Evolutionary conservation across 2,888 invertebrate species (phyloP).

Genomic region (Yponomeuta sedellus): DNA sequence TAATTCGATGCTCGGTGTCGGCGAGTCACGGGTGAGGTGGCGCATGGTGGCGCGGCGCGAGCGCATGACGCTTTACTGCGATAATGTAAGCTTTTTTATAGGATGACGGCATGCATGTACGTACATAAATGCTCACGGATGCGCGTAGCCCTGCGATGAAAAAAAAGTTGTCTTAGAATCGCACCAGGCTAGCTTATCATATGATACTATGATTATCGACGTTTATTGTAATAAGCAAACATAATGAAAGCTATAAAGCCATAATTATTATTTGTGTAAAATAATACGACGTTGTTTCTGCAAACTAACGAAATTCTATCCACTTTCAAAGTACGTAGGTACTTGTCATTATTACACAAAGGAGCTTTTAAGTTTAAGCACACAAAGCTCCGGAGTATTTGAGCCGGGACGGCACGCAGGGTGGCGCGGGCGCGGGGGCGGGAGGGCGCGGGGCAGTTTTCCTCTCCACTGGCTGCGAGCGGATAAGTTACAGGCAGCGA

Average conservation of each 20-base stretch:
- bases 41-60: slow-evolving; percentile 16
- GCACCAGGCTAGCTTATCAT: not conserved
- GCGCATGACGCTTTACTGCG: slow-evolving; percentile 1
- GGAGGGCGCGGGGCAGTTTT: slow-evolving; percentile 9
- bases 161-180: not conserved
- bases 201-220: not conserved
- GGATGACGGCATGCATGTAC: slow-evolving; percentile 1
- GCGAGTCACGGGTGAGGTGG: slow-evolving; percentile 17
- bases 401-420: not conserved
- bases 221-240: not conserved
- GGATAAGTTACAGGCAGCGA: slow-evolving; percentile 4
- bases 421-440: not conserved
- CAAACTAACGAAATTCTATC: slow-evolving; percentile 1
- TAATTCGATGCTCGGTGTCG: slow-evolving; percentile 16
- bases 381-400: slow-evolving; percentile 8
- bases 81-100: slow-evolving; percentile 9
- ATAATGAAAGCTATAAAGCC: not conserved
- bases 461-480: slow-evolving; percentile 12
- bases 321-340: slow-evolving; percentile 4
- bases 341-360: slow-evolving; percentile 12
- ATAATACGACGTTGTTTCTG: not conserved
- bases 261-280: not conserved
- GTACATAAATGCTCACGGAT: slow-evolving; percentile 12
- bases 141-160: not conserved
- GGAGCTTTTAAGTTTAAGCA: slow-evolving; percentile 11